phyloP scores from a whole-genome alignment of 1,140 invertebrate species.

The Zelostemma sp. region DNA sequence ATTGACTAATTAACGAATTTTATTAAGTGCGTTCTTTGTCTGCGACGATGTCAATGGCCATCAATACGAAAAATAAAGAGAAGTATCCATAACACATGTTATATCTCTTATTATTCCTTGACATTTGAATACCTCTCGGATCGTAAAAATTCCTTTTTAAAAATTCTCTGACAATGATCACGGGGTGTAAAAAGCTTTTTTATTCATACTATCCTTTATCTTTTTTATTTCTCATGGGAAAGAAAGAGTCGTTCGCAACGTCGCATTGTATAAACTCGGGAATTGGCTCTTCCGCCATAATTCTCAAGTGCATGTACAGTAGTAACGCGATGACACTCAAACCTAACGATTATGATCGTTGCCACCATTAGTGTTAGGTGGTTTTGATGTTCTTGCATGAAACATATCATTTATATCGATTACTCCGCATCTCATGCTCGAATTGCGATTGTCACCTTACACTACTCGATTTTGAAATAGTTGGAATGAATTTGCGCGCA shows the following conservation, averaged over 20 bases:
- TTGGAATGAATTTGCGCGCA: slow-evolving; percentile 6
- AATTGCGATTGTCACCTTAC: background rate
- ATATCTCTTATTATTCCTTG: too few species aligned
- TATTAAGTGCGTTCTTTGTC: too few species aligned
- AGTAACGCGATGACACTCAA: slow-evolving; percentile 6
- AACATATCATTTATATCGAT: slow-evolving; percentile 12
- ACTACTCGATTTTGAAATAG: background rate
- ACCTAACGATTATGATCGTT: slow-evolving; percentile 9
- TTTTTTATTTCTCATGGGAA: background rate
- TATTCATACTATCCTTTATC: background rate
- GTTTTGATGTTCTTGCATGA: slow-evolving; percentile 2
- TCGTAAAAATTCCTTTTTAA: too few species aligned
- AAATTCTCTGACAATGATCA: too few species aligned
- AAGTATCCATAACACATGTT: too few species aligned
- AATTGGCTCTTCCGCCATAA: slow-evolving; percentile 4
- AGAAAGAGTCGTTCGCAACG: background rate
- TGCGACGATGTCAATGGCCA: too few species aligned
- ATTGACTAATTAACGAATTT: too few species aligned
- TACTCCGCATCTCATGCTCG: background rate
- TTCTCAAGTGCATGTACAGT: slow-evolving; percentile 9
- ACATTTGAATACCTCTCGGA: too few species aligned
- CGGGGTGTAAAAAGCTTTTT: background rate
- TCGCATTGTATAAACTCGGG: slow-evolving; percentile 1
- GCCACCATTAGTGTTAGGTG: slow-evolving; percentile 1
- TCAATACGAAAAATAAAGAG: too few species aligned